These are phyloP conservation scores for Babylonia areolata DNA, from an alignment of 1,140 invertebrate genomes.

Conservation along the genomic window DNA sequence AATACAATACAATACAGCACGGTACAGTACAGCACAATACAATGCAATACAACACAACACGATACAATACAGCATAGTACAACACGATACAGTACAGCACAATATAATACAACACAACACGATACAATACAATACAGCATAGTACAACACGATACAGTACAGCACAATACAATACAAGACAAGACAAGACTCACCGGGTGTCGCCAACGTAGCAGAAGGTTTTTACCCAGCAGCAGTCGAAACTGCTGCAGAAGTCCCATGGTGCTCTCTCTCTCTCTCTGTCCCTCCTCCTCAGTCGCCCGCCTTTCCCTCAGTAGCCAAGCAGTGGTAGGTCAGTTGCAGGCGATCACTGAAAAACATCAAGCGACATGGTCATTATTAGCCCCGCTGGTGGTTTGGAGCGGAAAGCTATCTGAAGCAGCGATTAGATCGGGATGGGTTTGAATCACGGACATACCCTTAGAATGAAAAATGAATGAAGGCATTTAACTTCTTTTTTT, in stretches of 20 bases:
- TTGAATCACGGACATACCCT: no score
- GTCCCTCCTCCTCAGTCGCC: not conserved
- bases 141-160: not conserved
- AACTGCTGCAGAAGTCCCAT: constrained; percentile 60
- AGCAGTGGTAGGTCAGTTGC: not conserved
- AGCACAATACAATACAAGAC: no score
- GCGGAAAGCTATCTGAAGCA: not conserved
- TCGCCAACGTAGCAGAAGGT: constrained; percentile 52
- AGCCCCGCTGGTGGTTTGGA: not conserved
- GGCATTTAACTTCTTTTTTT: no score
- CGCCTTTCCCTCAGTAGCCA: not conserved
- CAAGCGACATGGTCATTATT: not conserved
- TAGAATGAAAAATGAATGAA: no score
- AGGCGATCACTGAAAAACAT: not conserved
- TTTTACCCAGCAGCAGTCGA: constrained; percentile 59
- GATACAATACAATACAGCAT: no score
- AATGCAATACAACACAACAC: no score
- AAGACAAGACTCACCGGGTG: constrained; percentile 55
- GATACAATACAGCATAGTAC: no score
- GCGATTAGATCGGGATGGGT: no score
- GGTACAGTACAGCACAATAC: no score
- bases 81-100: no score
- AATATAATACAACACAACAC: no score
- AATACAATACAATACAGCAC: no score
- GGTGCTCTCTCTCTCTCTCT: not conserved